Conservation (phyloP, 2,113 vertebrate species). For the Rhea pennata region DNA sequence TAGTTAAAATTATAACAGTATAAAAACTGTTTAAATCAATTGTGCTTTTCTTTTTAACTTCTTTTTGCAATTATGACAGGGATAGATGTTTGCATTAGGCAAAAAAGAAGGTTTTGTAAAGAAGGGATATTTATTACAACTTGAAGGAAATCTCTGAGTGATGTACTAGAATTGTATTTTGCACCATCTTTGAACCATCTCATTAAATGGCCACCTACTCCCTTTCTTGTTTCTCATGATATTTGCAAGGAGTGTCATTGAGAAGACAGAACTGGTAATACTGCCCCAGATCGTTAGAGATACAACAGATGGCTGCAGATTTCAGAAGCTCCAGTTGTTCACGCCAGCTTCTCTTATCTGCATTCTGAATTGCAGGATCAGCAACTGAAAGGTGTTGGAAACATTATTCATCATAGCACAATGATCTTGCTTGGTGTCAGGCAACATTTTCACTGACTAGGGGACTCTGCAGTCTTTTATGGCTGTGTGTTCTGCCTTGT, state of each 20-base stretch:
- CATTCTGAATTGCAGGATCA: slow-evolving; percentile 58
- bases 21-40: slow-evolving; percentile 34
- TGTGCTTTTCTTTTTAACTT: accelerated
- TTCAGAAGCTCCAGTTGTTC: slow-evolving; percentile 56
- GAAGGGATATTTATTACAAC: slow-evolving; percentile 5
- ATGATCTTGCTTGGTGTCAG: slow-evolving; percentile 57
- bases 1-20: slow-evolving; percentile 17
- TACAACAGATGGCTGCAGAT: slow-evolving; percentile 61
- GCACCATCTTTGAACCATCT: slow-evolving; percentile 39
- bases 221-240: slow-evolving; percentile 29
- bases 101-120: neutral
- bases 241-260: slow-evolving; percentile 32
- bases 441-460: slow-evolving; percentile 67
- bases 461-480: slow-evolving; percentile 37
- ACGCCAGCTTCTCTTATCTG: slow-evolving; percentile 51
- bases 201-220: slow-evolving; percentile 54
- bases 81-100: slow-evolving; percentile 15
- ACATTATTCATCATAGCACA: slow-evolving; percentile 61
- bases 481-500: neutral
- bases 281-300: slow-evolving; percentile 60
- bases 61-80: neutral
- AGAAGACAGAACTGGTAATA: slow-evolving; percentile 60
- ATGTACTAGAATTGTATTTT: slow-evolving; percentile 49
- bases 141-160: slow-evolving; percentile 34
- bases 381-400: slow-evolving; percentile 32